Percentiles rank a stretch among this genome's conserved stretches.
Evolutionary conservation across 2,797 vertebrate genomes (phyloP).

Genomic region (Enoplosus armatus): DNA sequence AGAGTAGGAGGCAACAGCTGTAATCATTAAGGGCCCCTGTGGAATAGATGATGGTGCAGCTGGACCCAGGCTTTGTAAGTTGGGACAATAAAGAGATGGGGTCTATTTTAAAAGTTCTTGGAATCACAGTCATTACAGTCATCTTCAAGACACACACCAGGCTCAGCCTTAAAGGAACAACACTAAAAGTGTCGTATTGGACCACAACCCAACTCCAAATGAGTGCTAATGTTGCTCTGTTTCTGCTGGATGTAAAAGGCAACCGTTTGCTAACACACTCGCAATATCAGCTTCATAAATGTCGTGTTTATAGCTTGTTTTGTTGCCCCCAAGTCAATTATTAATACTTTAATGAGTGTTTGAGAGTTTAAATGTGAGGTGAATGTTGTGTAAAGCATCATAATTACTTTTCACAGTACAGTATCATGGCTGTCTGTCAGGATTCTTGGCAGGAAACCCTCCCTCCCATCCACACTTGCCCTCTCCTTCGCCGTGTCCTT

Average conservation of each 20-base stretch:
- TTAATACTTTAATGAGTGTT: neutral
- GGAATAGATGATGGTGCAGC: conserved; percentile 50
- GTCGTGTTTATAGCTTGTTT: neutral
- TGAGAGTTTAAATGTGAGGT: neutral
- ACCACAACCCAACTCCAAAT: neutral
- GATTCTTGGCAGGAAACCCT: conserved; percentile 43
- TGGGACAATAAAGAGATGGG: conserved; percentile 34
- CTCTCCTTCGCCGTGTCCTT: conserved; percentile 38
- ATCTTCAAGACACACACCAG: conserved; percentile 2
- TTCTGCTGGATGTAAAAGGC: no score
- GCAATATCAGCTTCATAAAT: no score
- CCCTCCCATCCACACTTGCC: neutral
- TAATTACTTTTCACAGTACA: conserved; percentile 20
- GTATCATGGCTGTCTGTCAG: conserved; percentile 37
- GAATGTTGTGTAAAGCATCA: neutral
- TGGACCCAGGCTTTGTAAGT: conserved; percentile 12
- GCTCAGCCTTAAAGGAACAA: neutral
- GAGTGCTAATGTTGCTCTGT: neutral
- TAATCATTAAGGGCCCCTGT: conserved; percentile 48
- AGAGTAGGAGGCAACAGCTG: conserved; percentile 56
- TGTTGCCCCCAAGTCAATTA: neutral
- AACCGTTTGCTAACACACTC: no score
- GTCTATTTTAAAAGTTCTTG: conserved; percentile 40
- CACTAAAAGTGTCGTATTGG: neutral
- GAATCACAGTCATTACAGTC: conserved; percentile 46